A percentile compares a stretch with the other conserved stretches of the same genome.
These are phyloP conservation scores for Gibbula magus DNA, from an alignment of 2,888 invertebrate species.

Conservation along the genomic window DNA sequence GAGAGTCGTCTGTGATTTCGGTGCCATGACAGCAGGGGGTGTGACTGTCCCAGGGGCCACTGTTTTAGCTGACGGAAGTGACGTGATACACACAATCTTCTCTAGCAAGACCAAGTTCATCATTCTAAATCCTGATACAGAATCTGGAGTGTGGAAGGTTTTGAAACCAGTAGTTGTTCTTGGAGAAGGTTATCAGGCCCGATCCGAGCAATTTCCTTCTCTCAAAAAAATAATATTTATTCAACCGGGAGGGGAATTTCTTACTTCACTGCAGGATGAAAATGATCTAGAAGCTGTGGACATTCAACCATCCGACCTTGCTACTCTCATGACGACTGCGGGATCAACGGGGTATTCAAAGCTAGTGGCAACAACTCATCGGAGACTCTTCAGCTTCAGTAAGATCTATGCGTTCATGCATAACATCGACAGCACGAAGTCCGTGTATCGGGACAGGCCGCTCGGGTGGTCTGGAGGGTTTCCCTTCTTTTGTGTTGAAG, in stretches of 20 bases:
- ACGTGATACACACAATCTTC: neutral
- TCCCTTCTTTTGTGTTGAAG: neutral
- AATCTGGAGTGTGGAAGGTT: neutral
- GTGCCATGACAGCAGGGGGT: neutral
- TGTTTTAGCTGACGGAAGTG: constrained; percentile 9
- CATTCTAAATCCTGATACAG: neutral
- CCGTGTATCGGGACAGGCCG: neutral
- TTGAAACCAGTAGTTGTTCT: neutral
- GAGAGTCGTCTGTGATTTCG: neutral
- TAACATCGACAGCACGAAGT: neutral
- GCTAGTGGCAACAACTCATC: neutral
- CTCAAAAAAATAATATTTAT: neutral
- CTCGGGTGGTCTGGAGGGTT: neutral
- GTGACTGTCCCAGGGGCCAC: neutral
- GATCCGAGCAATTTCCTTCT: neutral
- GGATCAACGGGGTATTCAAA: constrained; percentile 2
- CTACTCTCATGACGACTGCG: neutral
- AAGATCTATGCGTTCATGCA: neutral
- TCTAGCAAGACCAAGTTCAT: neutral
- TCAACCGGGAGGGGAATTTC: neutral
- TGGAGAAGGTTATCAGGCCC: neutral
- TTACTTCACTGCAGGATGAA: neutral
- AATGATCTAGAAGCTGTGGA: too few relatives aligned
- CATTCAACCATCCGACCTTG: neutral
- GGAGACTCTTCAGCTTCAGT: neutral